These are phyloP conservation scores for Melanchra persicariae DNA, from an alignment of 2,888 invertebrate genomes.

Conservation along the genomic window DNA sequence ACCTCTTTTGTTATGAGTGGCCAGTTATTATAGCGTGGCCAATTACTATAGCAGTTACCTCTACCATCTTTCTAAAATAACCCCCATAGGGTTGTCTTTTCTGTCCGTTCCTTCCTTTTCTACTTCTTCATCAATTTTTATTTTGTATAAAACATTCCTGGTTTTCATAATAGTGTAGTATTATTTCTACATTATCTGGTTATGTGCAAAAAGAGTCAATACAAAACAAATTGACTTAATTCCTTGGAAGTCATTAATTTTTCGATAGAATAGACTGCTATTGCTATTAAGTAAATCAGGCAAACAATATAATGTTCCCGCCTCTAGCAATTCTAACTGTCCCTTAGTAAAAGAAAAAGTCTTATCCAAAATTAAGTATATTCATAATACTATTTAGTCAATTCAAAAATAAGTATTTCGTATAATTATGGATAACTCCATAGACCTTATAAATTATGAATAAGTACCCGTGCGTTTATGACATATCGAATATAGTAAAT, in stretches of 20 bases:
- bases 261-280: neutral
- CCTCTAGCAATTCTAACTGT: conserved; percentile 51
- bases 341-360: neutral
- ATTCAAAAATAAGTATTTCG: conserved; percentile 21
- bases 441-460: neutral
- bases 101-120: neutral
- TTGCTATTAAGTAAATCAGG: conserved; percentile 8
- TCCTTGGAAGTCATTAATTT: neutral
- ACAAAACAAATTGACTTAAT: neutral
- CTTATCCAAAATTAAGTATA: conserved; percentile 16
- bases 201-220: neutral
- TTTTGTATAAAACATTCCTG: neutral
- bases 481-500: too few species aligned
- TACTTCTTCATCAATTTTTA: conserved; percentile 3
- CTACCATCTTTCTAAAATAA: neutral
- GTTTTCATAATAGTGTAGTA: neutral
- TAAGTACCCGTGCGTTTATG: neutral
- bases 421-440: too few species aligned
- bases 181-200: neutral
- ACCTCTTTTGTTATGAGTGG: too few species aligned
- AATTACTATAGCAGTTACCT: too few species aligned
- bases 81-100: neutral
- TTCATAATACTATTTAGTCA: conserved; percentile 34
- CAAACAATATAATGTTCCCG: conserved; percentile 10
- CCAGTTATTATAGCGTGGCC: too few species aligned